phyloP scores from a whole-genome alignment of 2,797 vertebrate genomes.

The Enteromius paludinosus region DNA sequence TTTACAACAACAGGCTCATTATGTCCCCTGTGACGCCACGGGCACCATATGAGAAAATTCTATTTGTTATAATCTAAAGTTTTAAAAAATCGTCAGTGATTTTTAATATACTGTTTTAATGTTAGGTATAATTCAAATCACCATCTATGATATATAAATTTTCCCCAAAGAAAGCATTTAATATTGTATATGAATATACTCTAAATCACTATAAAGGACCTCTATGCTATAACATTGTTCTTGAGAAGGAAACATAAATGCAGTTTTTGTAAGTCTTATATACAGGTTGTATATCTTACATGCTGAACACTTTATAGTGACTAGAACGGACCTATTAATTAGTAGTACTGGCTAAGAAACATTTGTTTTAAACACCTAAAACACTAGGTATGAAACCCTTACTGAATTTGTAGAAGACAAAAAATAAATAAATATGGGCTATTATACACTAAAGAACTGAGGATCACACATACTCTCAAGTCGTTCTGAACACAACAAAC shows the following conservation, averaged over 20 bases:
- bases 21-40: not conserved
- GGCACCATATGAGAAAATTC: not conserved
- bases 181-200: not conserved
- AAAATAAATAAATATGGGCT: not conserved
- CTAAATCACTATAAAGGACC: not conserved
- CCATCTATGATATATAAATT: not conserved
- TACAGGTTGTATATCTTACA: too few relatives aligned
- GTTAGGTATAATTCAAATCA: not conserved
- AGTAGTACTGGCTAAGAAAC: not conserved
- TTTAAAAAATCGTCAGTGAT: not conserved
- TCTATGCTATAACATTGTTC: not conserved
- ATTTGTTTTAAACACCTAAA: not conserved
- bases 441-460: not conserved
- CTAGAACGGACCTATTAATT: not conserved
- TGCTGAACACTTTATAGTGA: not conserved
- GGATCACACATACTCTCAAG: not conserved
- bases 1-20: conserved; percentile 15
- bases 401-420: not conserved
- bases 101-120: not conserved
- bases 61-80: not conserved
- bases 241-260: not conserved
- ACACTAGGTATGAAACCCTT: not conserved
- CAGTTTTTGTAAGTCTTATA: not conserved
- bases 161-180: not conserved
- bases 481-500: not conserved